Base-by-base conservation (phyloP, 2,888 invertebrate genomes). In the Gryllus longicercus region DNA sequence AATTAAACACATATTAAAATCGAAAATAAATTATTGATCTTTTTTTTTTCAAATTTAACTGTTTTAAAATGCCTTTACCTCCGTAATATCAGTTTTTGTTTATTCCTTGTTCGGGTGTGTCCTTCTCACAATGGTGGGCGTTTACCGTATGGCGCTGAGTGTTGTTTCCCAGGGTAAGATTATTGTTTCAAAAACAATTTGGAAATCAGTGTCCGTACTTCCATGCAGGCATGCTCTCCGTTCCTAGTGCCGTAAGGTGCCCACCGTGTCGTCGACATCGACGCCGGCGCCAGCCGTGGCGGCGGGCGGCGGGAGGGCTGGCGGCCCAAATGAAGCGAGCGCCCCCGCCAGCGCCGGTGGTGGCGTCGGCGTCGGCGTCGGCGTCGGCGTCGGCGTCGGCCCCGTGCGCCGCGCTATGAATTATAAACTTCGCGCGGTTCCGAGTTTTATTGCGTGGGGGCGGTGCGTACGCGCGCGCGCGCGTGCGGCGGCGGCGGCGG, bases 341-440 rank as follows among this genome's bases (percentile, higher is more conserved):
- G 38, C 8, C 38, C 16, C 63, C 63, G n/a, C 63, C 63, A 3
- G 16, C 63, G 63, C n/a, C 63, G 63, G 16, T 14, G 63, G 63
- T 63, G 63, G 63, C 63, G 14, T n/a, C 63, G 63, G 63, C 63
- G 63, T 2, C 63, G 63, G 3, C 63, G 14, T 2, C 63, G 63
- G n/a, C n/a, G 14, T n/a, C 63, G 63, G 63, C 63, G 63, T 14
- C 63, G 63, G 63, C 63, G 5, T 14, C 12, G n/a, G 63, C n/a
- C 63, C 63, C 63, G 63, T n/a, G 63, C 63, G 63, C 63, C 63
- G 63, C 63, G 63, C 63, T 63, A 63, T 63, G 63, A 63, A 63
- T 63, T 63, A 63, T 16, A 63, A 63, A 63, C 63, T 63, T 63
- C 63, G 63, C 63, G 63, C 63, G 63, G 63, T 63, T n/a, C 63